phyloP scores from a whole-genome alignment of 2,888 invertebrate species.

The Amorpha juglandis region DNA sequence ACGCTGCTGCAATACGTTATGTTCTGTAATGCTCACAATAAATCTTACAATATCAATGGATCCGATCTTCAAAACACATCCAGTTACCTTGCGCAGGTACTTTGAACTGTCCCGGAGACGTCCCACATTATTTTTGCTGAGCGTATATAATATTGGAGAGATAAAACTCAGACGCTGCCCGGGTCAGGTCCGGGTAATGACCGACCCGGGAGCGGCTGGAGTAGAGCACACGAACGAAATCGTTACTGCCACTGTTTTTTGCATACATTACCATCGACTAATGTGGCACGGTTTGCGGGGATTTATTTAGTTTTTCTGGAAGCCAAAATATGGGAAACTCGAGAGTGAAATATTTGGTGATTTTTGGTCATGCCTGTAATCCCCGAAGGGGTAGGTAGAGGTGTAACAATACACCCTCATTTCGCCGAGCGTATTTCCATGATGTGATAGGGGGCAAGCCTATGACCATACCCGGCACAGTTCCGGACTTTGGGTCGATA shows the following conservation, averaged over 20 bases:
- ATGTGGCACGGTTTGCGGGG: constrained; percentile 2
- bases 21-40: not conserved
- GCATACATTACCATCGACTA: constrained; percentile 5
- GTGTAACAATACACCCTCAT: too few relatives aligned
- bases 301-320: not conserved
- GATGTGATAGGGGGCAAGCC: too few relatives aligned
- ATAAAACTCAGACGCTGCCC: not conserved
- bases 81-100: not conserved
- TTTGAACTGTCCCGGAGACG: not conserved
- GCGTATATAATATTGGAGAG: not conserved
- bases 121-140: not conserved
- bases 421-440: too few relatives aligned
- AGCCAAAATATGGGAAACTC: not conserved
- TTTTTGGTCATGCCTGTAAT: too few relatives aligned
- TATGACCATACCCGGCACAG: too few relatives aligned
- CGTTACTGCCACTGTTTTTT: constrained; percentile 3
- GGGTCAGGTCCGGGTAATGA: not conserved
- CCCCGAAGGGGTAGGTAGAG: too few relatives aligned
- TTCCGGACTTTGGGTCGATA: too few relatives aligned
- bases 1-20: not conserved
- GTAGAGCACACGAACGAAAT: too few relatives aligned
- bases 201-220: not conserved
- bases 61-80: not conserved
- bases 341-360: too few relatives aligned
- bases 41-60: not conserved